Conservation (phyloP, 2,888 invertebrate genomes). For the Amphimallon solstitiale region DNA sequence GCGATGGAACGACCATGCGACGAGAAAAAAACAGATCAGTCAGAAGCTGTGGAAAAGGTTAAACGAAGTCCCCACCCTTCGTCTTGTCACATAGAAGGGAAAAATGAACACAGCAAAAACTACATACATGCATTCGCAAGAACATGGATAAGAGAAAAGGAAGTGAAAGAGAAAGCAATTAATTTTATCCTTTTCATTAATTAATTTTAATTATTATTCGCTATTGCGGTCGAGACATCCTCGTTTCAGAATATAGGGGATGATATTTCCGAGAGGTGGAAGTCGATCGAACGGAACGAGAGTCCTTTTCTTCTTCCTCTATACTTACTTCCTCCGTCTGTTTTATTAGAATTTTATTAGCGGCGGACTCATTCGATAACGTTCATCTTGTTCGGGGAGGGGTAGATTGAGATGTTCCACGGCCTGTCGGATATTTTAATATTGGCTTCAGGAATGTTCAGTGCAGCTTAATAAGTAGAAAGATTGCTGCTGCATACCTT, state of each 20-base stretch:
- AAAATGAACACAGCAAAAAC: neutral
- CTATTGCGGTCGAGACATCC: too few species aligned
- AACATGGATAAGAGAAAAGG: neutral
- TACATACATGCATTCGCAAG: neutral
- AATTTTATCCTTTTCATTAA: constrained; percentile 6
- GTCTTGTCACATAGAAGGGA: too few species aligned
- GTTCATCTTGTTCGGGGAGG: constrained; percentile 39
- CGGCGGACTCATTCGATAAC: constrained; percentile 47
- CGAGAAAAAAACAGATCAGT: constrained; percentile 25
- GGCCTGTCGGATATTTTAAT: constrained; percentile 50
- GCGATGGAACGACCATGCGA: neutral
- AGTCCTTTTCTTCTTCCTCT: constrained; percentile 19
- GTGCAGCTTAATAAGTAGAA: constrained; percentile 45
- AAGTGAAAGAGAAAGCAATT: neutral
- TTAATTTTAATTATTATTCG: constrained; percentile 5
- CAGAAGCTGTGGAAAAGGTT: neutral
- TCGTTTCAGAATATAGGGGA: neutral
- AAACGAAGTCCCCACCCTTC: constrained; percentile 16
- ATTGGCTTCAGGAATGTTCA: constrained; percentile 46
- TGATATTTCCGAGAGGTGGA: neutral
- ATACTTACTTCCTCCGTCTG: constrained; percentile 41
- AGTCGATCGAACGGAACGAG: constrained; percentile 10
- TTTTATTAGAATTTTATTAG: constrained; percentile 50
- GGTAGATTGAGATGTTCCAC: constrained; percentile 45
- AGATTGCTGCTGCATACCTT: constrained; percentile 45